Conservation (phyloP, 1,140 invertebrate species). For the Pissodes strobi region DNA sequence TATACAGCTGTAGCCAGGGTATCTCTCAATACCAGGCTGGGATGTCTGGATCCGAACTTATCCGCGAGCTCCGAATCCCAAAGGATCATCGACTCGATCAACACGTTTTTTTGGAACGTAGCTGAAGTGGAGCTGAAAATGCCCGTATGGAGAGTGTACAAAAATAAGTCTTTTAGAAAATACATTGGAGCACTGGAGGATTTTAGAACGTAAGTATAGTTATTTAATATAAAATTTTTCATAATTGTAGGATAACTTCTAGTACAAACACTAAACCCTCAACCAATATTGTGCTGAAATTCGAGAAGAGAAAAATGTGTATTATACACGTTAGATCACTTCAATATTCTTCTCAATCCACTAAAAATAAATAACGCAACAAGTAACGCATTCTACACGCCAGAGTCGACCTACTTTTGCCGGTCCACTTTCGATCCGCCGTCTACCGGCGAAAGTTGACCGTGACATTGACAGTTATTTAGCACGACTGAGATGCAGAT, state of each 20-base stretch:
- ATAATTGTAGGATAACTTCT: too few species aligned
- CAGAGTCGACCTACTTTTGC: background rate
- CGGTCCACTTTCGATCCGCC: background rate
- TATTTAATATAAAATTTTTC: too few species aligned
- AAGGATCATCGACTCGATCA: constrained; percentile 70
- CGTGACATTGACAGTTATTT: constrained; percentile 28
- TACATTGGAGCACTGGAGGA: constrained; percentile 75
- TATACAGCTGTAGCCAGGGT: constrained; percentile 77
- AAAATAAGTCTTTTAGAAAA: constrained; percentile 74
- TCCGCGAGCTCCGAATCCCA: constrained; percentile 66
- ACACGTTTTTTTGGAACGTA: constrained; percentile 79
- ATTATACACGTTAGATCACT: too few species aligned
- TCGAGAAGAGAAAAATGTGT: too few species aligned
- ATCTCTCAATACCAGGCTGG: constrained; percentile 77
- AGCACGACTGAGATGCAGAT: too few species aligned
- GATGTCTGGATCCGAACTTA: constrained; percentile 70
- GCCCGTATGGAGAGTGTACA: constrained; percentile 78
- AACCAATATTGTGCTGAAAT: too few species aligned
- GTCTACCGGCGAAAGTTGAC: constrained; percentile 31
- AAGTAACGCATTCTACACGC: too few species aligned
- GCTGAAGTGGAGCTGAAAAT: constrained; percentile 77
- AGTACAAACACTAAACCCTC: too few species aligned
- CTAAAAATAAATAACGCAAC: background rate
- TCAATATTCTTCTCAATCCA: too few species aligned
- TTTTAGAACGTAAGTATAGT: constrained; percentile 75